Conservation (phyloP, 2,113 vertebrate species). For the Vidua chalybeata region DNA sequence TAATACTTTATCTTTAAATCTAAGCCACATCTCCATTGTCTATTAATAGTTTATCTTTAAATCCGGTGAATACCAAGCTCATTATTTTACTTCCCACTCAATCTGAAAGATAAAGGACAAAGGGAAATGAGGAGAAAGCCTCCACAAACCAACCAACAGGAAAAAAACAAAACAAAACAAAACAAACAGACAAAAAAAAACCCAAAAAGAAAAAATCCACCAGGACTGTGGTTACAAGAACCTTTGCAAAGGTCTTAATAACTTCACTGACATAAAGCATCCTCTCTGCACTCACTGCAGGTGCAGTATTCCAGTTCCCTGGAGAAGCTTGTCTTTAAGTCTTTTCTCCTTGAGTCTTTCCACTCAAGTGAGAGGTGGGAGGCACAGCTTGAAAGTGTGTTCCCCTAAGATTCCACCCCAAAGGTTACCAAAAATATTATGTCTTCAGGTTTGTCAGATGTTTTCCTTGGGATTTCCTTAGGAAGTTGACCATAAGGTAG, state of each 20-base stretch:
- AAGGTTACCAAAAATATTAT: background rate
- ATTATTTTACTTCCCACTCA: background rate
- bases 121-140: background rate
- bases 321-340: conserved; percentile 14
- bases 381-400: conserved; percentile 6
- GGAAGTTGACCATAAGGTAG: background rate
- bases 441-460: conserved; percentile 29
- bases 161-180: background rate
- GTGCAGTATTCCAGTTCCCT: conserved; percentile 40
- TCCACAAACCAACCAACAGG: background rate
- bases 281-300: conserved; percentile 55
- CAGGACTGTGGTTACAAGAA: background rate
- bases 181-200: background rate
- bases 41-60: background rate
- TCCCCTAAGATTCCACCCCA: background rate
- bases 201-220: background rate
- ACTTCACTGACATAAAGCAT: conserved; percentile 55
- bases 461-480: conserved; percentile 8
- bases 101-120: background rate
- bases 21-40: background rate
- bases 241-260: conserved; percentile 28
- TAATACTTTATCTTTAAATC: background rate
- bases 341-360: conserved; percentile 41
- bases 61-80: background rate
- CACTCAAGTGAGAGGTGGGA: conserved; percentile 13